Percentiles rank a stretch among this genome's conserved stretches.
These are phyloP conservation scores for Podarcis muralis DNA, from an alignment of 2,113 vertebrate species.

Conservation along the genomic window DNA sequence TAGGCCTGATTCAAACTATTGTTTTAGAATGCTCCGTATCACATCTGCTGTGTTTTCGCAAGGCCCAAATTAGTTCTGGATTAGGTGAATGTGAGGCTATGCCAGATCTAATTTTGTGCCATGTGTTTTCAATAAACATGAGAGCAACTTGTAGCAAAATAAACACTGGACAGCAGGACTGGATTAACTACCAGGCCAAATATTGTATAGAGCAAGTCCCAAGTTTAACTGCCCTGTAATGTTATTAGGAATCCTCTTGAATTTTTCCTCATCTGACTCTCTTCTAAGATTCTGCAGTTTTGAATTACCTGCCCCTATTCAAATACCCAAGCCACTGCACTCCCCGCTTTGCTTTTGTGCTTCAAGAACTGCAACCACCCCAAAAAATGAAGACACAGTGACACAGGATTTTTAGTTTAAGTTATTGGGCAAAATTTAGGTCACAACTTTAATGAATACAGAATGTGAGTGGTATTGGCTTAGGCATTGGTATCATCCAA, in stretches of 20 bases:
- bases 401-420: too few relatives aligned
- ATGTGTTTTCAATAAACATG: conserved; percentile 8
- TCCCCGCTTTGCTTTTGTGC: not conserved
- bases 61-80: conserved; percentile 8
- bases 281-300: not conserved
- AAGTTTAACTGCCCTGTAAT: not conserved
- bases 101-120: conserved; percentile 2
- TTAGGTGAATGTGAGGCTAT: not conserved
- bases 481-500: too few relatives aligned
- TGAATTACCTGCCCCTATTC: not conserved
- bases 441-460: too few relatives aligned
- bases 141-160: not conserved
- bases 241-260: not conserved
- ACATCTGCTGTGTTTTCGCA: not conserved
- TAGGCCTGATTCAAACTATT: not conserved
- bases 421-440: too few relatives aligned
- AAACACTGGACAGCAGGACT: not conserved
- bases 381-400: too few relatives aligned
- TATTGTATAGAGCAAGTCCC: not conserved
- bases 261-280: not conserved
- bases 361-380: too few relatives aligned
- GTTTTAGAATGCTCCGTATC: accelerated
- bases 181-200: not conserved
- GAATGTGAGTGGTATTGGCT: too few relatives aligned
- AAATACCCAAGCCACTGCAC: not conserved